Evolutionary conservation across 2,888 invertebrate species (phyloP), one percentile per base, ranked within the genome.

Genomic region (Ellobium chinense): DNA sequence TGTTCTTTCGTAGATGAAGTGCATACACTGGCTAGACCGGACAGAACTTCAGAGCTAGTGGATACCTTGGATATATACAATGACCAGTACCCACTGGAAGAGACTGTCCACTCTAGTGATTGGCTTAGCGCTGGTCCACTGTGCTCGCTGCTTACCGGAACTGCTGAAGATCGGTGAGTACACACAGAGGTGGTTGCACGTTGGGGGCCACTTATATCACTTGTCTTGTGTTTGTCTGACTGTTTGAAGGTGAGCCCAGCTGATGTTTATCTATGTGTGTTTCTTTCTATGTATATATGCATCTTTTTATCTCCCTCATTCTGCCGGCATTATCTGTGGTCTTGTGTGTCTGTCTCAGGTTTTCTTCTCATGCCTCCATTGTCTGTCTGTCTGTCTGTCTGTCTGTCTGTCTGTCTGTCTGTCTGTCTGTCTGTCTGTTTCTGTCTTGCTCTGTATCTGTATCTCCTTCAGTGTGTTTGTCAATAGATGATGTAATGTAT

Each of bases 41-140:
- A n/a, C n/a, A n/a, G n/a, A n/a, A n/a, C n/a, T n/a, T n/a, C n/a
- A n/a, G n/a, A n/a, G n/a, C n/a, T n/a, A 63, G 46, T 34, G 65
- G 29, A 36, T 27, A 27, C 69, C 4, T 46, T 65, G 69, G 75
- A 73, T 56, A 36, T 29, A 31, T 73, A 84, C 69, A 37, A 87
- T 87, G 85, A 87, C 85, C 77, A 83, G 83, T 70, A 83, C 84
- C 27, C 86, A 86, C 65, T 76, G 86, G 82, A 84, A 84, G 68
- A 79, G 86, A 27, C 66, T 84, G 81, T 82, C 84, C 37, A 84
- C 86, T 31, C 79, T 80, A 77, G 80, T 86, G 9, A 79, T 87
- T 62, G 83, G 84, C 34, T 78, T 87, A 75, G 70, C 84, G 12
- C 29, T 86, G 27, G 81, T 87, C 14, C 87, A 86, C 77, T 84